These are phyloP conservation scores for Melanotaenia pygmaea DNA, from an alignment of 2,797 vertebrate species.

Conservation along the genomic window DNA sequence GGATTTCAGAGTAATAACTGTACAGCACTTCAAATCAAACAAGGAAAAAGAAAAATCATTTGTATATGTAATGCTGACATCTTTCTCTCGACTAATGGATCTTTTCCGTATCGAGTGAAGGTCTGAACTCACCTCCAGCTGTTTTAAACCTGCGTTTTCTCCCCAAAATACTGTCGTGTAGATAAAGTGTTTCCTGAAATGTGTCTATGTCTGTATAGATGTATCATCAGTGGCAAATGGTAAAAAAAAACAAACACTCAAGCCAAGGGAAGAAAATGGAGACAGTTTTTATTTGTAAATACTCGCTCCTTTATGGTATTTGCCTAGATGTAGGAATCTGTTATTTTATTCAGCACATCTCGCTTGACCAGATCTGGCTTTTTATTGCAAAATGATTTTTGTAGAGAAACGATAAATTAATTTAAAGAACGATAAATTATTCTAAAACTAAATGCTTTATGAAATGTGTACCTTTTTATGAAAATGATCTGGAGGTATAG, in stretches of 20 bases:
- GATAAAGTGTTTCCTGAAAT: slow-evolving; percentile 37
- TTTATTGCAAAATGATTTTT: slow-evolving; percentile 53
- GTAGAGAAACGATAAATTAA: slow-evolving; percentile 29
- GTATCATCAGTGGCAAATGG: slow-evolving; percentile 45
- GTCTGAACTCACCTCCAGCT: slow-evolving; percentile 45
- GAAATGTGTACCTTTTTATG: slow-evolving; percentile 46
- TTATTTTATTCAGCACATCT: slow-evolving; percentile 60
- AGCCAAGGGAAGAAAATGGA: slow-evolving; percentile 51
- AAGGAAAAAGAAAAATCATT: slow-evolving; percentile 23
- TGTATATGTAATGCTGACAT: slow-evolving; percentile 31
- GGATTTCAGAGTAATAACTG: slow-evolving; percentile 43
- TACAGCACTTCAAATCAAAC: slow-evolving; percentile 59
- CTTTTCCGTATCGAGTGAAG: slow-evolving; percentile 56
- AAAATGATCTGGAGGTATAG: slow-evolving; percentile 57
- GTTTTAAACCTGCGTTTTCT: slow-evolving; percentile 59
- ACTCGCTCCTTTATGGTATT: slow-evolving; percentile 55
- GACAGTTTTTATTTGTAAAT: slow-evolving; percentile 72
- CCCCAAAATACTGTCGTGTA: slow-evolving; percentile 53
- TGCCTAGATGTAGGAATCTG: slow-evolving; percentile 63
- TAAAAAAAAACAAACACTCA: slow-evolving; percentile 57
- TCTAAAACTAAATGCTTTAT: slow-evolving; percentile 65
- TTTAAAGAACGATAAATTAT: slow-evolving; percentile 40
- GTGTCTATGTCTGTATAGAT: slow-evolving; percentile 39
- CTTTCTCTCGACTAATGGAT: slow-evolving; percentile 54
- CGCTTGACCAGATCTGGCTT: slow-evolving; percentile 61